Base-by-base conservation (phyloP, 2,113 vertebrate genomes). In the Ictalurus punctatus region DNA sequence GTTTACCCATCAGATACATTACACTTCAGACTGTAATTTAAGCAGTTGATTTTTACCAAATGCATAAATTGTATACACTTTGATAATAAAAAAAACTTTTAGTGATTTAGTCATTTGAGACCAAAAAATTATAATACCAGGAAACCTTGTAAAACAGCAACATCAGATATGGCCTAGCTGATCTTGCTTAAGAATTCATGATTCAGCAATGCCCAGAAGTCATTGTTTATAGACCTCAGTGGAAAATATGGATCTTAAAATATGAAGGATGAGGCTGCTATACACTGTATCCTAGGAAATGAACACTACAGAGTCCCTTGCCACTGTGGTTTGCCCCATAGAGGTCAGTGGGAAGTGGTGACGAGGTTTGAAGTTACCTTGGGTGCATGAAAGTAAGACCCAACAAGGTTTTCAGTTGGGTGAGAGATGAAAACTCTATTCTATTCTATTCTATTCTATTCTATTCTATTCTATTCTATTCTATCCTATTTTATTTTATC, bases 381-480 rank as follows among this genome's bases (percentile, higher is more conserved):
- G 98, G 96, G 96, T 99, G 96, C 98, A 98, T 98, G 98, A 98
- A 96, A 97, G 97, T 97, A 97, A 97, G 96, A 96, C 96, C 97
- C 97, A 97, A 97, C 97, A 97, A 97, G 96, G 95, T 96, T 95
- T 84, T 96, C 94, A 80, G 34, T 44, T 87, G 44, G 86, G 48
- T 37, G 30, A 69, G 30, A 82, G n/a, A 37, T 30, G 3, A 81
- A 87, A n/a, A 16, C 12, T 48, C 16, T 54, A 48, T n/a, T 25
- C 8, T 69, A 25, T 54, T 54, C 37, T 67, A 25, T 83, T 83
- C 58, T 83, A 65, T 83, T 83, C 59, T 83, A 37, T 30, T 81
- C 23, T n/a, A 56, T 80, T 80, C 48, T 80, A 54, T 61, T 76
- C 19, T 40, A 74, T 23, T 25, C 37, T 44, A 76, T 23, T 76